These are phyloP conservation scores for Sigmodon hispidus DNA, from an alignment of 2,113 vertebrate species.

Conservation along the genomic window DNA sequence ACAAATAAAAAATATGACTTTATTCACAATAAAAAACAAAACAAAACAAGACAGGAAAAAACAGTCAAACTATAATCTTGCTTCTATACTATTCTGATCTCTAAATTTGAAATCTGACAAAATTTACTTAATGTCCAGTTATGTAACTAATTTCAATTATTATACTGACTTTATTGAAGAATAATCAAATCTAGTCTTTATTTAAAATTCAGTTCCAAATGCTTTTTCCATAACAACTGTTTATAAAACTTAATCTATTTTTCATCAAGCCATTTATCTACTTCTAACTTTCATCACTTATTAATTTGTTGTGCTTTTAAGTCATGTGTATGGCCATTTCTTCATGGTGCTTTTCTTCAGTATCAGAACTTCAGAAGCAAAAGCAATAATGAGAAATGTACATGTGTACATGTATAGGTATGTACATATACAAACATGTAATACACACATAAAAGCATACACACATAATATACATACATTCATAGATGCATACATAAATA, in stretches of 20 bases:
- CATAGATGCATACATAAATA: rapidly evolving
- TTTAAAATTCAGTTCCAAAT: background rate
- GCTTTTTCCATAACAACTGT: background rate
- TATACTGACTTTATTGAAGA: background rate
- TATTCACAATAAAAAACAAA: too few relatives aligned
- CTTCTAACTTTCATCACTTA: background rate
- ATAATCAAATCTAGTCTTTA: background rate
- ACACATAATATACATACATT: too few relatives aligned
- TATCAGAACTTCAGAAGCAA: background rate
- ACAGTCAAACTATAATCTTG: background rate
- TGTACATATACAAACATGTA: background rate
- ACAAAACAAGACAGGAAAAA: background rate
- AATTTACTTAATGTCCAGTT: background rate
- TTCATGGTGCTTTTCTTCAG: background rate
- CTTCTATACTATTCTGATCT: background rate
- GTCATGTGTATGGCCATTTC: background rate
- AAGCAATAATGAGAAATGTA: background rate
- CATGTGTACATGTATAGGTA: background rate
- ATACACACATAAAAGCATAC: background rate
- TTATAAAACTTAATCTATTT: background rate
- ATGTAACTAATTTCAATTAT: background rate
- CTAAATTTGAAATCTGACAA: background rate
- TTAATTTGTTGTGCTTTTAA: background rate
- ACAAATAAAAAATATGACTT: too few relatives aligned
- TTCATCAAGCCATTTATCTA: background rate